Evolutionary conservation across 1,140 invertebrate genomes (phyloP), one percentile per base, ranked within the genome.

Genomic region (Caerostris darwini): DNA sequence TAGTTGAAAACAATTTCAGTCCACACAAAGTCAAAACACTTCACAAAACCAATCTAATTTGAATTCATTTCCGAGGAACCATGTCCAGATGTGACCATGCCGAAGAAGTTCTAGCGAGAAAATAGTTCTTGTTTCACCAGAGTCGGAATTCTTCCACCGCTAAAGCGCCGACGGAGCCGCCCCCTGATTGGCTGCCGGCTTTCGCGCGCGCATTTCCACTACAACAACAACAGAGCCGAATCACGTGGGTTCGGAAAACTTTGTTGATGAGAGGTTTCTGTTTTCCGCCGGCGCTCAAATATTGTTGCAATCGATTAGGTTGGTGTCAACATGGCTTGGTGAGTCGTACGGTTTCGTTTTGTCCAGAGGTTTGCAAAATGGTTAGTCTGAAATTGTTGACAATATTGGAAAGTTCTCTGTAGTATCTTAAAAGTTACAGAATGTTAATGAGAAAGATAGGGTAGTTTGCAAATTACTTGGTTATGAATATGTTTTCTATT

Each of bases 181-280:
- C 71, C 3, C 10, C 10, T 77, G 71, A 77, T 77, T 77, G 71
- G 71, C 34, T n/a, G 61, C 5, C 12, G 12, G 7, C 71, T 77
- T 77, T 77, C 71, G 71, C 71, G 71, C 71, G 71, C 71, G 71
- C 71, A 77, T 53, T 77, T 77, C 71, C 12, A 77, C 50, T 77
- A 77, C 71, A 77, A 77, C 14, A 77, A 77, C 71, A 77, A 77
- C 34, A 77, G 71, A 77, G 19, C 8, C 12, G 19, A 0, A 77
- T 77, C 71, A 77, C 71, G 71, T 77, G 71, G 71, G 71, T 77
- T 77, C 50, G 14, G 71, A 77, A 77, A 77, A 77, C 71, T 77
- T 77, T 77, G 71, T 77, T 50, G 50, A 12, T 34, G 71, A 34
- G 53, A 77, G 34, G 71, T 77, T 77, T 77, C 71, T 77, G 71